These are phyloP conservation scores for Micrasema longulum DNA, from an alignment of 1,140 invertebrate genomes.

Conservation along the genomic window DNA sequence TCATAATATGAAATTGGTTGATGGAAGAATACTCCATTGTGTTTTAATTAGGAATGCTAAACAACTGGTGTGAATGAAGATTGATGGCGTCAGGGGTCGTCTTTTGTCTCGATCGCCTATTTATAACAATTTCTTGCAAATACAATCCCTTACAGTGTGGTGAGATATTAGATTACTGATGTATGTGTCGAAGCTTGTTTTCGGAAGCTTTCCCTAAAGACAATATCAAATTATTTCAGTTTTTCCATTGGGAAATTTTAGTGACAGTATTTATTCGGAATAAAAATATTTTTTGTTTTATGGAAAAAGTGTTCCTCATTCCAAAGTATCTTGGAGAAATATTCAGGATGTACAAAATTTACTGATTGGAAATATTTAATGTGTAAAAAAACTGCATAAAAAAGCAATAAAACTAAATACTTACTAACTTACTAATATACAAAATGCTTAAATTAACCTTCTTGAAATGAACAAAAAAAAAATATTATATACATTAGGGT, in stretches of 20 bases:
- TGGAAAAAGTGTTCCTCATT: no score
- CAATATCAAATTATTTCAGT: neutral
- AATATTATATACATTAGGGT: no score
- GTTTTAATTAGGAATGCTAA: neutral
- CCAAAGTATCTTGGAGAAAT: no score
- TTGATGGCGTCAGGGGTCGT: conserved; percentile 2
- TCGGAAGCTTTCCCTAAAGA: neutral
- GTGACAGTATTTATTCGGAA: neutral
- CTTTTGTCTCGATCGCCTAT: neutral
- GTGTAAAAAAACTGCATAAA: no score
- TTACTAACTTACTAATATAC: no score
- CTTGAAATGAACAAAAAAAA: no score
- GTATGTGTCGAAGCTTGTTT: neutral
- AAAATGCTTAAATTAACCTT: no score
- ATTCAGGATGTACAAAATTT: no score
- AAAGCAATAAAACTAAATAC: no score
- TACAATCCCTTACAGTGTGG: neutral
- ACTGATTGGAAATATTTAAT: no score
- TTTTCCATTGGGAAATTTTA: neutral
- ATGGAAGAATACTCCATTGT: neutral
- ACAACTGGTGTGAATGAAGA: conserved; percentile 16
- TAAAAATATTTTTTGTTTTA: no score
- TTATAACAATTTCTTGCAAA: neutral
- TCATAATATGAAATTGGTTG: no score
- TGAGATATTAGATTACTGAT: neutral